Conservation (phyloP, 2,888 invertebrate genomes). For the Metellina segmentata region DNA sequence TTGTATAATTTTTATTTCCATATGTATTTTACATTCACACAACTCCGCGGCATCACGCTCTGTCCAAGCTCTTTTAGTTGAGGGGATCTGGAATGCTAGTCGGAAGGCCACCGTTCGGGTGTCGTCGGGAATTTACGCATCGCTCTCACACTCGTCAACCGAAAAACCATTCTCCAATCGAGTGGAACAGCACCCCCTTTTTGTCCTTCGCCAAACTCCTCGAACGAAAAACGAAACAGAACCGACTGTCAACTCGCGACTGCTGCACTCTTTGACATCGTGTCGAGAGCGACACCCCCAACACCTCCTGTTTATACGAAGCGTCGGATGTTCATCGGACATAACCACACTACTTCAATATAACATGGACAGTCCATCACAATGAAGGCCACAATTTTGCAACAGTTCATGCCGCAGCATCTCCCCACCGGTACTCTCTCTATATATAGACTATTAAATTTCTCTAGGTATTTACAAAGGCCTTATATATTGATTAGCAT, state of each 20-base stretch:
- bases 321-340: constrained; percentile 6
- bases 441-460: constrained; percentile 50
- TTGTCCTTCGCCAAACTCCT: background rate
- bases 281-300: constrained; percentile 23
- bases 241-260: background rate
- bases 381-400: constrained; percentile 68
- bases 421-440: constrained; percentile 14
- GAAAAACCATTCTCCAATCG: background rate
- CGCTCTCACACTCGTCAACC: constrained; percentile 14
- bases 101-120: constrained; percentile 67
- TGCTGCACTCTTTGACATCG: background rate
- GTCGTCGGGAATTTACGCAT: constrained; percentile 1
- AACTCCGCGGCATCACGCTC: constrained; percentile 62
- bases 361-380: constrained; percentile 52
- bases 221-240: background rate
- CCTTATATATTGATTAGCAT: constrained; percentile 55
- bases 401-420: constrained; percentile 55
- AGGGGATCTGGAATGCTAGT: constrained; percentile 68
- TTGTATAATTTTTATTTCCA: constrained; percentile 49
- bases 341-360: constrained; percentile 12
- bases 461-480: constrained; percentile 73
- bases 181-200: background rate
- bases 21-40: constrained; percentile 44
- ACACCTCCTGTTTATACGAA: constrained; percentile 22
- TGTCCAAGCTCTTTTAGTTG: constrained; percentile 70